Evolutionary conservation across 2,888 invertebrate genomes (phyloP).

Genomic region (Oscheius sp.): DNA sequence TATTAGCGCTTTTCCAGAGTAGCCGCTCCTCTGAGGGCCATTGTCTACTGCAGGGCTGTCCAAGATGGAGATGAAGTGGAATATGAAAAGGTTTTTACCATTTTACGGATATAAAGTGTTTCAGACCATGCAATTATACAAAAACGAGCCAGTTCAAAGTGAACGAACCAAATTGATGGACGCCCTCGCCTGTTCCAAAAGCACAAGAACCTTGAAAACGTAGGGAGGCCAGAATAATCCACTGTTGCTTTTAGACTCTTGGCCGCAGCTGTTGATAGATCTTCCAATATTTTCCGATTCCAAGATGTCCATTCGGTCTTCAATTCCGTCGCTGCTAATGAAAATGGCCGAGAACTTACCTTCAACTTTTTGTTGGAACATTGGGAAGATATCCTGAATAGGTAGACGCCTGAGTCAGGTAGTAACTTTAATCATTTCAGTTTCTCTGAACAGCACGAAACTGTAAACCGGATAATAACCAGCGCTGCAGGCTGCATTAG

Average conservation of each 20-base stretch:
- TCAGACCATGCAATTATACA: slow-evolving; percentile 43
- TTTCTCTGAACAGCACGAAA: slow-evolving; percentile 38
- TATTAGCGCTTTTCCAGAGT: slow-evolving; percentile 47
- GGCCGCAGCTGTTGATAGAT: slow-evolving; percentile 58
- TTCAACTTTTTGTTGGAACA: slow-evolving; percentile 68
- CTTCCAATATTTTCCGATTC: slow-evolving; percentile 59
- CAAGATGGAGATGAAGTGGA: slow-evolving; percentile 60
- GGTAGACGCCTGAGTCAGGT: slow-evolving; percentile 44
- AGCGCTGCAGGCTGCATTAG: slow-evolving; percentile 34
- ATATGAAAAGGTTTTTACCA: slow-evolving; percentile 53
- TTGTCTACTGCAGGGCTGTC: slow-evolving; percentile 68
- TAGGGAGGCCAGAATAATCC: slow-evolving; percentile 29
- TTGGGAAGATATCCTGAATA: slow-evolving; percentile 64
- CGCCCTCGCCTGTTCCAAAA: slow-evolving; percentile 63
- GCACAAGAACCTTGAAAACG: slow-evolving; percentile 65
- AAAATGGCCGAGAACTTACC: slow-evolving; percentile 59
- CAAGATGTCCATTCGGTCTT: slow-evolving; percentile 66
- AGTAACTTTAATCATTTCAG: slow-evolving; percentile 13
- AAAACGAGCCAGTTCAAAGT: slow-evolving; percentile 57
- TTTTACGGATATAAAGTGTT: background rate
- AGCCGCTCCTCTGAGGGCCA: slow-evolving; percentile 61
- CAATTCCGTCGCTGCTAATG: slow-evolving; percentile 47
- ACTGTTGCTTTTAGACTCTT: slow-evolving; percentile 51
- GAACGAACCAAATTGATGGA: slow-evolving; percentile 61
- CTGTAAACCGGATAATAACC: slow-evolving; percentile 37